phyloP scores from a whole-genome alignment of 1,140 invertebrate species.

The Drosophila sp. region DNA sequence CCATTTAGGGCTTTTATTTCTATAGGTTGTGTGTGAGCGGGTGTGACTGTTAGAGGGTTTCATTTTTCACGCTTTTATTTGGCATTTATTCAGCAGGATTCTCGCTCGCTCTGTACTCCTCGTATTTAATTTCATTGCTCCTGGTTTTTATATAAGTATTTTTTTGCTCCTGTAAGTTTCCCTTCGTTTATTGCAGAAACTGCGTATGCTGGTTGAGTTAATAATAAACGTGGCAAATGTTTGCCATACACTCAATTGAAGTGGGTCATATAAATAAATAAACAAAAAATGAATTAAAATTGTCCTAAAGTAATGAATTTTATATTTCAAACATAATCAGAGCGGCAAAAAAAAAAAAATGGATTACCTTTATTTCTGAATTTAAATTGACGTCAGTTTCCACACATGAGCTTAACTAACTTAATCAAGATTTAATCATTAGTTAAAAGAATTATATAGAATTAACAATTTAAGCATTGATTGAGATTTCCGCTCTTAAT shows the following conservation, averaged over 20 bases:
- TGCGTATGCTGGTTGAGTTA: conserved; percentile 39
- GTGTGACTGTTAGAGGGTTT: conserved; percentile 20
- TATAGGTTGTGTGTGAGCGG: conserved; percentile 2
- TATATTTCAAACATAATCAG: background rate
- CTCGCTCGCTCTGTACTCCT: conserved; percentile 26
- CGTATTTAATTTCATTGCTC: conserved; percentile 71
- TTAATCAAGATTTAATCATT: too few species aligned
- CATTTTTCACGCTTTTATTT: conserved; percentile 68
- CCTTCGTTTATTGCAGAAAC: conserved; percentile 41
- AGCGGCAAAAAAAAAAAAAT: background rate
- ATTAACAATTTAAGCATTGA: too few species aligned
- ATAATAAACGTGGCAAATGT: conserved; percentile 15
- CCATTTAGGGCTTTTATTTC: conserved; percentile 52
- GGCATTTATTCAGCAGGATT: conserved; percentile 46
- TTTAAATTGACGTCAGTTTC: too few species aligned
- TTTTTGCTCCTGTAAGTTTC: conserved; percentile 23
- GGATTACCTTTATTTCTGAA: too few species aligned
- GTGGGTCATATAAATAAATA: conserved; percentile 10
- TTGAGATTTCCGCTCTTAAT: too few species aligned
- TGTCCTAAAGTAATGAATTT: background rate
- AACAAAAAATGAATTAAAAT: background rate
- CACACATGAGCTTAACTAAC: too few species aligned
- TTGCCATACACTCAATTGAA: conserved; percentile 9
- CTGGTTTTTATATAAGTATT: background rate
- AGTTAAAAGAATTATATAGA: too few species aligned